Conservation (phyloP, 2,888 invertebrate species). For the Diploptera punctata region DNA sequence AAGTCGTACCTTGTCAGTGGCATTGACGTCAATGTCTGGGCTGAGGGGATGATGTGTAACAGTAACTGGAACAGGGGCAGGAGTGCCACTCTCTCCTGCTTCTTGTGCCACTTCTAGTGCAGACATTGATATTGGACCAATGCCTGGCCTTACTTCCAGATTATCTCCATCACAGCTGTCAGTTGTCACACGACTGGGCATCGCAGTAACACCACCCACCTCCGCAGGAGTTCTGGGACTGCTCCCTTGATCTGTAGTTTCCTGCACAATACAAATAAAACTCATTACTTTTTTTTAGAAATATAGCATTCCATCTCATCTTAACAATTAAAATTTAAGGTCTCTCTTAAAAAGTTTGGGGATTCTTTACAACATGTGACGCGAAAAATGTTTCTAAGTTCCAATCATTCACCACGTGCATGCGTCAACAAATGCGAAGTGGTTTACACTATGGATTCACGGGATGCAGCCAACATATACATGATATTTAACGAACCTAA, state of each 20-base stretch:
- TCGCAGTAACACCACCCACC: constrained; percentile 56
- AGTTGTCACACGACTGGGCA: constrained; percentile 54
- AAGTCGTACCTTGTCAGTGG: background rate
- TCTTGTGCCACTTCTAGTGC: constrained; percentile 61
- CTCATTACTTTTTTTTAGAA: no score
- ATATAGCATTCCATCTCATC: no score
- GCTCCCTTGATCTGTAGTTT: constrained; percentile 58
- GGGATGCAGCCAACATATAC: no score
- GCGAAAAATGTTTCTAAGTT: no score
- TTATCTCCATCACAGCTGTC: constrained; percentile 42
- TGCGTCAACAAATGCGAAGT: no score
- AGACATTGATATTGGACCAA: constrained; percentile 24
- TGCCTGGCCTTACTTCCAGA: background rate
- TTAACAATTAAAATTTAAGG: no score
- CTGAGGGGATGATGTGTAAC: constrained; percentile 76
- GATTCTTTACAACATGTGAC: no score
- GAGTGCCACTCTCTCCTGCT: constrained; percentile 51
- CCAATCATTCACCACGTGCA: no score
- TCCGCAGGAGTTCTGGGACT: constrained; percentile 66
- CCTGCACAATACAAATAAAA: no score
- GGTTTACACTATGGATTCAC: no score
- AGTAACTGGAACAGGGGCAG: constrained; percentile 50
- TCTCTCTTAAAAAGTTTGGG: no score
- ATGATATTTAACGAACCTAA: no score
- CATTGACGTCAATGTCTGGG: constrained; percentile 61